These are phyloP conservation scores for Hyles lineata DNA, from an alignment of 2,888 invertebrate genomes.

Conservation along the genomic window DNA sequence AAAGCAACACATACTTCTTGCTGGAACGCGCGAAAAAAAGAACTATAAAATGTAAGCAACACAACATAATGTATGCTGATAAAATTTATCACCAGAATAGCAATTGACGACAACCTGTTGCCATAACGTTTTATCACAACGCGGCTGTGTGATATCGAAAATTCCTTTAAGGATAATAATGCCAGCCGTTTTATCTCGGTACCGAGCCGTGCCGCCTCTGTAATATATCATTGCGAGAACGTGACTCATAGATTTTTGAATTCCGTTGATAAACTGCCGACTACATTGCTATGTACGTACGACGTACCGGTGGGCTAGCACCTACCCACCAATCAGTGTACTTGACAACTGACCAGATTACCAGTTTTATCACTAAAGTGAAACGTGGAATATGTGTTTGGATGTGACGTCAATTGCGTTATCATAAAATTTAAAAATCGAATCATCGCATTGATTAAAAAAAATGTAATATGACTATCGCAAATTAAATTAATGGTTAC, in stretches of 20 bases:
- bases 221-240: constrained; percentile 29
- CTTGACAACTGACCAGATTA: background rate
- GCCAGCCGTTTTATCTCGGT: constrained; percentile 47
- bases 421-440: no score
- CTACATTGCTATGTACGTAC: background rate
- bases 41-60: constrained; percentile 27
- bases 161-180: constrained; percentile 56
- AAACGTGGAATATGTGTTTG: background rate
- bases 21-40: constrained; percentile 9
- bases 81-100: constrained; percentile 50
- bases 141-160: constrained; percentile 49
- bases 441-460: no score
- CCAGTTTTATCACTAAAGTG: background rate
- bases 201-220: constrained; percentile 36
- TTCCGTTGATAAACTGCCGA: constrained; percentile 41
- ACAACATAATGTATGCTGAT: constrained; percentile 37
- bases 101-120: constrained; percentile 57
- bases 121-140: constrained; percentile 51
- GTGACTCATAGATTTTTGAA: constrained; percentile 31
- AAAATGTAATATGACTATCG: no score
- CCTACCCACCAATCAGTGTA: background rate
- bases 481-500: no score
- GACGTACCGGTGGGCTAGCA: background rate
- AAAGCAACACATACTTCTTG: background rate
- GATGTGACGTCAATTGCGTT: background rate